phyloP scores from a whole-genome alignment of 2,888 invertebrate genomes.

The Agriotes lineatus region DNA sequence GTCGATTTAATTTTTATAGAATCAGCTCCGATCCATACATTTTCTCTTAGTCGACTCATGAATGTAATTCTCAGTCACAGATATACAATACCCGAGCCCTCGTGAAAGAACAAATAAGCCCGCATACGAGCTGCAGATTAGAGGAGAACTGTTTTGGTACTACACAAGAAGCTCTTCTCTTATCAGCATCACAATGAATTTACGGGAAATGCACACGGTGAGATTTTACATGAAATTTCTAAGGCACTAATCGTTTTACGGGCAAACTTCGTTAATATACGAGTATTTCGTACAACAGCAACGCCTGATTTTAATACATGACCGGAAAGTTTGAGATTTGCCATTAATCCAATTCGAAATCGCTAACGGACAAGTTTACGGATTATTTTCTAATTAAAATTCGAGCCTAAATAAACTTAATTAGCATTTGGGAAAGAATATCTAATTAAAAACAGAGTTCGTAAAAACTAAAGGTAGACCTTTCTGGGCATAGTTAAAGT shows the following conservation, averaged over 20 bases:
- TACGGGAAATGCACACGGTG: neutral
- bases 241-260: conserved; percentile 19
- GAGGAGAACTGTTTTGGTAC: neutral
- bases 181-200: conserved; percentile 13
- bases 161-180: neutral
- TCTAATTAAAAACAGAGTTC: neutral
- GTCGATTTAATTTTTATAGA: neutral
- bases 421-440: conserved; percentile 2
- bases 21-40: neutral
- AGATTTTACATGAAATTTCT: neutral
- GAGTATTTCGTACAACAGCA: neutral
- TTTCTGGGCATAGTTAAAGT: too few species aligned
- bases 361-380: conserved; percentile 2
- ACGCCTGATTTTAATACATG: conserved; percentile 16
- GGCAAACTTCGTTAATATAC: conserved; percentile 13
- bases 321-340: conserved; percentile 16
- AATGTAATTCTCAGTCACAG: neutral
- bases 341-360: conserved; percentile 4
- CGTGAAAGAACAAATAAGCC: too few species aligned
- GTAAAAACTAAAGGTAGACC: too few species aligned
- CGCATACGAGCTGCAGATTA: neutral
- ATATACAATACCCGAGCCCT: too few species aligned
- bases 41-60: neutral
- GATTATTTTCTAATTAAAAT: conserved; percentile 23
- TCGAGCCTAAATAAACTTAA: conserved; percentile 12